These are phyloP conservation scores for Nipponacmea schrenckii DNA, from an alignment of 2,888 invertebrate genomes.

Conservation along the genomic window DNA sequence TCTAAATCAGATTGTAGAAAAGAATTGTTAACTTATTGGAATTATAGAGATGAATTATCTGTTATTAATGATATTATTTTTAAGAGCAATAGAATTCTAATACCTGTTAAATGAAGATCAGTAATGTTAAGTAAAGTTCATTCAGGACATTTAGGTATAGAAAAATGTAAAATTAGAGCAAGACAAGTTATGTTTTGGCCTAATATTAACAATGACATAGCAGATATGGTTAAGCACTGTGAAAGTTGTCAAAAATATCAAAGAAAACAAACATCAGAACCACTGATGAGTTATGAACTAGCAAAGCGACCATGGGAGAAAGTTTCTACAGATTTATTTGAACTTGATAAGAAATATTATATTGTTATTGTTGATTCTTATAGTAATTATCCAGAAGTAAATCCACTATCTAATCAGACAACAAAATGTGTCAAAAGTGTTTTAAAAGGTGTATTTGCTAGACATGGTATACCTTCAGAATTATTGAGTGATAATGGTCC, in stretches of 20 bases:
- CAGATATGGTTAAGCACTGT: slow-evolving; percentile 15
- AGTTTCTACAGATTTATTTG: slow-evolving; percentile 18
- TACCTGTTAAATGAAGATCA: slow-evolving; percentile 9
- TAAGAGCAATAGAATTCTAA: slow-evolving; percentile 20
- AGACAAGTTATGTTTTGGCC: slow-evolving; percentile 23
- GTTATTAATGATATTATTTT: slow-evolving; percentile 4
- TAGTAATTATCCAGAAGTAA: slow-evolving; percentile 16
- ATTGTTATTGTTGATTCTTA: slow-evolving; percentile 17
- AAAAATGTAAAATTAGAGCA: slow-evolving; percentile 21
- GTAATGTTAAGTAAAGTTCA: slow-evolving; percentile 22
- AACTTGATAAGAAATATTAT: slow-evolving; percentile 12
- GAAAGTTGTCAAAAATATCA: slow-evolving; percentile 14
- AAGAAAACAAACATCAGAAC: slow-evolving; percentile 2
- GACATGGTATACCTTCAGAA: slow-evolving; percentile 26
- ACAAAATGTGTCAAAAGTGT: slow-evolving; percentile 22
- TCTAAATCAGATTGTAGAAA: slow-evolving; percentile 7
- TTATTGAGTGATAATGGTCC: slow-evolving; percentile 35
- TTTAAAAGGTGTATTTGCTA: slow-evolving; percentile 20
- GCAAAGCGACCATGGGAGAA: slow-evolving; percentile 17
- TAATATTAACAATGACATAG: slow-evolving; percentile 17
- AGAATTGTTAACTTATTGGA: slow-evolving; percentile 10
- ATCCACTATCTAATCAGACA: slow-evolving; percentile 13
- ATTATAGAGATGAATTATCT: slow-evolving; percentile 14
- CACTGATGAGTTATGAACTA: slow-evolving; percentile 13
- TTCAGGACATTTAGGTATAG: slow-evolving; percentile 19